Base-by-base conservation (phyloP, 2,888 invertebrate species). In the Polydrusus pterygomalis region DNA sequence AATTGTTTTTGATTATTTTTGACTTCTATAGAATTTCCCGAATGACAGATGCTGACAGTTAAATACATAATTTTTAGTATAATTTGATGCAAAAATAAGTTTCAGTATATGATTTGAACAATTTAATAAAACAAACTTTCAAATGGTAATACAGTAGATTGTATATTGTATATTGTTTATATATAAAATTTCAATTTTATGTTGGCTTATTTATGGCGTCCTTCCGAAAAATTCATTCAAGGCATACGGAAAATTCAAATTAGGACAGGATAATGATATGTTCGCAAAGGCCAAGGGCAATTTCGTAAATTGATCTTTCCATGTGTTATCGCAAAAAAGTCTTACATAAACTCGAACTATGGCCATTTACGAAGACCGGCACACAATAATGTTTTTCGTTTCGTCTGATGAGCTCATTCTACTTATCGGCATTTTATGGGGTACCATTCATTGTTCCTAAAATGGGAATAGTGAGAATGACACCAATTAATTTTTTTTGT, bases 391-490 rank as follows among this genome's bases (percentile, higher is more conserved):
- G 43, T 43, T 43, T 43, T 43, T 43, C 43, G 7, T 43, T 43
- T 43, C 43, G n/a, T 43, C 43, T 43, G 47, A 47, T 17, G 47
- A 47, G 47, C 47, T 47, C 47, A 47, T 47, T 47, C 47, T 17
- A n/a, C 47, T 47, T 47, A 47, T 47, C 17, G 47, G 47, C 17
- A 47, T 47, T 47, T 47, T 47, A 47, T 47, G 47, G 17, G 17
- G 7, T 17, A 17, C 47, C 3, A 47, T 47, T 17, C 3, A 47
- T 47, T 17, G 47, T 47, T 47, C 47, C 8, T 17, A 47, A 47
- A 47, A 47, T 47, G 47, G 47, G 1, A 47, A 47, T 47, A 9
- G 17, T n/a, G 47, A 47, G n/a, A 47, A 47, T 17, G 47, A 47
- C 17, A 9, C 34, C 34, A 34, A 34, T 34, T 34, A 34, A 34